Percentiles rank a stretch among this genome's conserved stretches.
These are phyloP conservation scores for Blastobasis lacticolella DNA, from an alignment of 2,888 invertebrate genomes.

Conservation along the genomic window DNA sequence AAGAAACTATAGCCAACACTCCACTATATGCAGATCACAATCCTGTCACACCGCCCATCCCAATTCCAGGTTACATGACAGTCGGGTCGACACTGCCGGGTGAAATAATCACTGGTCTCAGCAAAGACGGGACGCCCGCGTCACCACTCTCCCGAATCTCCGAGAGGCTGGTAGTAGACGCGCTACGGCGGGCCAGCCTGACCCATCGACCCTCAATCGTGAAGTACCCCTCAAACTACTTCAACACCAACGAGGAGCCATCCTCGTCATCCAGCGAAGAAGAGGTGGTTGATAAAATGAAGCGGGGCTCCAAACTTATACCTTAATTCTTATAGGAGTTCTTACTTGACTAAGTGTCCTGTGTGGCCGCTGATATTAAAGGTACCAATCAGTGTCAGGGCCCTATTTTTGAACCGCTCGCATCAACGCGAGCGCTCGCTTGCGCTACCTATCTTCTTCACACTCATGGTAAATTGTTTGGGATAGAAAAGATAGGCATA, in stretches of 20 bases:
- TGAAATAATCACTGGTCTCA: slow-evolving; percentile 33
- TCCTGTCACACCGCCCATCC: slow-evolving; percentile 5
- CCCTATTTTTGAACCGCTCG: too few relatives aligned
- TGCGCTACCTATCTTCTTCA: too few relatives aligned
- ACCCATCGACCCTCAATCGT: slow-evolving; percentile 49
- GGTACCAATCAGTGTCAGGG: too few relatives aligned
- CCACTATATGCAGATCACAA: too few relatives aligned
- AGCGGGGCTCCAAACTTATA: slow-evolving; percentile 8
- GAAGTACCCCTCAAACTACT: slow-evolving; percentile 60
- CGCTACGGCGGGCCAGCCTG: slow-evolving; percentile 54
- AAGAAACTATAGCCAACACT: too few relatives aligned
- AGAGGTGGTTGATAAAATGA: slow-evolving; percentile 20
- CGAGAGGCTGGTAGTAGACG: slow-evolving; percentile 57
- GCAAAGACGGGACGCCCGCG: slow-evolving; percentile 24
- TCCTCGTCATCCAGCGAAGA: slow-evolving; percentile 58
- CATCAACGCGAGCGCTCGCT: too few relatives aligned
- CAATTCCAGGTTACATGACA: slow-evolving; percentile 44
- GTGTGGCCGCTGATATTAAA: too few relatives aligned
- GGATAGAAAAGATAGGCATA: too few relatives aligned
- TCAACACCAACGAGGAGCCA: slow-evolving; percentile 43
- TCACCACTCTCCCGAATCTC: slow-evolving; percentile 46
- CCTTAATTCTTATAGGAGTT: too few relatives aligned
- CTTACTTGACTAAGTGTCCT: too few relatives aligned
- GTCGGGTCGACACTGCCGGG: slow-evolving; percentile 33
- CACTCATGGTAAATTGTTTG: too few relatives aligned